Percentiles rank a stretch among this genome's conserved stretches.
Evolutionary conservation across 2,888 invertebrate genomes (phyloP).

Genomic region (Brenthis daphne): DNA sequence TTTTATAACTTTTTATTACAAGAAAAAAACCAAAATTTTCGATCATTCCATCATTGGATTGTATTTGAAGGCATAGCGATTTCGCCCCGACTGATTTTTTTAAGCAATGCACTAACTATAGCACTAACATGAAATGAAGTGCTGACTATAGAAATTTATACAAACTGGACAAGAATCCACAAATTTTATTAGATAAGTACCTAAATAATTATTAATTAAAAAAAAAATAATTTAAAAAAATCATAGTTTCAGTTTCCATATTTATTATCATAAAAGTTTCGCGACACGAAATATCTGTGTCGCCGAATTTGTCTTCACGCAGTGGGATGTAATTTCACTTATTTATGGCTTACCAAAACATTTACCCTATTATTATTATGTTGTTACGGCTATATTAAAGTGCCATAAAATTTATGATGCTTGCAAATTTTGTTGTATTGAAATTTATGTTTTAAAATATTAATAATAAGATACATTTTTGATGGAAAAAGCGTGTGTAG

Average conservation of each 20-base stretch:
- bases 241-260: neutral
- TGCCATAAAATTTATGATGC: constrained; percentile 79
- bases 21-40: too few relatives aligned
- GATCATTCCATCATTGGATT: too few relatives aligned
- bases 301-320: constrained; percentile 66
- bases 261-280: constrained; percentile 12
- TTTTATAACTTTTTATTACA: too few relatives aligned
- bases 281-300: constrained; percentile 45
- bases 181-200: too few relatives aligned
- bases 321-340: constrained; percentile 68
- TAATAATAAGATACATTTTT: constrained; percentile 41
- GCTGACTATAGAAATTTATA: too few relatives aligned
- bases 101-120: too few relatives aligned
- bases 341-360: constrained; percentile 82
- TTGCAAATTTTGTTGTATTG: constrained; percentile 53
- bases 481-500: constrained; percentile 44
- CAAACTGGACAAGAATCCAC: too few relatives aligned
- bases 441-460: constrained; percentile 39
- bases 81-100: too few relatives aligned
- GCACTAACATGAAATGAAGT: too few relatives aligned
- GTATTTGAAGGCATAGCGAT: too few relatives aligned
- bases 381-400: constrained; percentile 81
- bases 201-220: too few relatives aligned
- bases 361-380: constrained; percentile 80
- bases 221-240: too few relatives aligned